A percentile compares a stretch with the other conserved stretches of the same genome.
Evolutionary conservation across 2,797 vertebrate species (phyloP).

Genomic region (Erethizon dorsatum): DNA sequence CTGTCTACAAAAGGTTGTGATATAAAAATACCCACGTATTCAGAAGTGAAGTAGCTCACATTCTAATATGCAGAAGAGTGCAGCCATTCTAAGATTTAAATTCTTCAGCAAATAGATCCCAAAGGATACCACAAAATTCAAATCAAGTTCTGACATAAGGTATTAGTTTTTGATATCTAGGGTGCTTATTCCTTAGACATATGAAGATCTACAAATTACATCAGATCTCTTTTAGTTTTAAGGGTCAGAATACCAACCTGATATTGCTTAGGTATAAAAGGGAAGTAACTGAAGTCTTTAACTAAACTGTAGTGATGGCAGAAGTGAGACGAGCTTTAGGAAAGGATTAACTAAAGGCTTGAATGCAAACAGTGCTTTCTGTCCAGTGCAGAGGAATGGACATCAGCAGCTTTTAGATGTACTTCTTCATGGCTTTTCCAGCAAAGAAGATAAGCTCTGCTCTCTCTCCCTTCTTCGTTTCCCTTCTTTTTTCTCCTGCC

Average conservation of each 20-base stretch:
- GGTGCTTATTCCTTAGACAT: not conserved
- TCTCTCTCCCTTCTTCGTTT: not conserved
- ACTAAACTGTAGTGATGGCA: not conserved
- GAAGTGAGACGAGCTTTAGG: not conserved
- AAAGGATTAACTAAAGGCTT: not conserved
- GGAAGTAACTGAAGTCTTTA: not conserved
- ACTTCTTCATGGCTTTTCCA: not conserved
- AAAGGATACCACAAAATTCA: not conserved
- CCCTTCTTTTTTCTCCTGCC: not conserved
- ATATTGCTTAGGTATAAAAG: not conserved
- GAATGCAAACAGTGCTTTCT: not conserved
- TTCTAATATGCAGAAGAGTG: not conserved
- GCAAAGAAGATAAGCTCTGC: not conserved
- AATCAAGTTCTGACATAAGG: not conserved
- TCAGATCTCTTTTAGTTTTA: conserved; percentile 19
- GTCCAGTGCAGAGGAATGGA: not conserved
- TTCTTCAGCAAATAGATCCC: conserved; percentile 23
- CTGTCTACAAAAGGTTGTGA: not conserved
- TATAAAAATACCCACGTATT: not conserved
- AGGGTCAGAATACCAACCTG: conserved; percentile 12
- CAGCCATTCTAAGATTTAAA: conserved; percentile 13
- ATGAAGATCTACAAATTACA: not conserved
- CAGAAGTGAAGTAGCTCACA: not conserved
- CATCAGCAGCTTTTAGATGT: not conserved
- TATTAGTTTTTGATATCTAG: not conserved